Conservation (phyloP, 2,888 invertebrate genomes). For the Lasioglossum leucozonium region DNA sequence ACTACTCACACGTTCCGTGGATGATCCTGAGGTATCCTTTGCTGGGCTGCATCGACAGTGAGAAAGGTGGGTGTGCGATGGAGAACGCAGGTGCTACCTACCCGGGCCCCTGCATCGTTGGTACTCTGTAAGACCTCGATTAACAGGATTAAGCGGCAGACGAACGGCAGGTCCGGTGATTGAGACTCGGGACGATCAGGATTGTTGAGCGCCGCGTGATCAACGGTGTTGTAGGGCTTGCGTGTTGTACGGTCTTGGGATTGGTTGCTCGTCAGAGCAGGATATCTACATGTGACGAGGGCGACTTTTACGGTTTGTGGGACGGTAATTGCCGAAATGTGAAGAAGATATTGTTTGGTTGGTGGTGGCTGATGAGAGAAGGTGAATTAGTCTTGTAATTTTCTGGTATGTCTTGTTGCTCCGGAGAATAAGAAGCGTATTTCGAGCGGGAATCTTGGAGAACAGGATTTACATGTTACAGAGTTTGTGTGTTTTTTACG, state of each 20-base stretch:
- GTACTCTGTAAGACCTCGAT: neutral
- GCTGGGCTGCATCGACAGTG: conserved; percentile 7
- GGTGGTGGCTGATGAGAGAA: neutral
- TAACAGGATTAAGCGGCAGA: conserved; percentile 1
- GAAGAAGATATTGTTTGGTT: neutral
- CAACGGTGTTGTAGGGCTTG: neutral
- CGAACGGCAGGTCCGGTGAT: neutral
- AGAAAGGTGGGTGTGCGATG: conserved; percentile 39
- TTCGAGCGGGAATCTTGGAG: neutral
- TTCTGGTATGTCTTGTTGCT: neutral
- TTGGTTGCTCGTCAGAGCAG: neutral
- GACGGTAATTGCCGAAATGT: neutral
- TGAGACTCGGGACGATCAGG: neutral
- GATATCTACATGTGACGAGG: neutral
- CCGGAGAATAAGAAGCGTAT: neutral
- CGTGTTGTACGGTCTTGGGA: neutral
- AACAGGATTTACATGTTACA: neutral
- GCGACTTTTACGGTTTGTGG: neutral
- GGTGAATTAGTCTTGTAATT: neutral
- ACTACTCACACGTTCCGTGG: conserved; percentile 32
- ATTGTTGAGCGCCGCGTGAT: neutral
- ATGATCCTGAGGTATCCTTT: conserved; percentile 23
- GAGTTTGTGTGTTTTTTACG: neutral
- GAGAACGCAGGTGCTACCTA: conserved; percentile 8
- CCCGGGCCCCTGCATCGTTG: neutral